phyloP scores from a whole-genome alignment of 2,797 vertebrate species.

The Mus spretus region DNA sequence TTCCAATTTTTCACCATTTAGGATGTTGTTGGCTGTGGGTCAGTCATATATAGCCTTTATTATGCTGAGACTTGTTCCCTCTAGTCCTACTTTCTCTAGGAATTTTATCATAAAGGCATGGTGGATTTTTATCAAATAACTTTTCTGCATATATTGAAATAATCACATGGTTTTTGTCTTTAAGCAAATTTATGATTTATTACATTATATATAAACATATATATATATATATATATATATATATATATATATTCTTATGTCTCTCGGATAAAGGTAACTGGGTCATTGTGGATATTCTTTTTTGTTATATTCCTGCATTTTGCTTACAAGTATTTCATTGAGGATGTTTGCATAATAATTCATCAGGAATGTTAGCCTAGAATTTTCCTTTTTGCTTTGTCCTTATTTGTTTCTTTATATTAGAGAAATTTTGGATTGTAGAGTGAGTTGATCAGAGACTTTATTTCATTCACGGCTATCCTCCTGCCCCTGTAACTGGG shows the following conservation, averaged over 20 bases:
- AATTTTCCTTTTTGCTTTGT: neutral
- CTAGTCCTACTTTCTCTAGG: neutral
- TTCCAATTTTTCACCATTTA: neutral
- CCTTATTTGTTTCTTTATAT: neutral
- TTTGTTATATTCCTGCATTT: neutral
- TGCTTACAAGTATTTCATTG: neutral
- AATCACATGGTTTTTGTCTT: neutral
- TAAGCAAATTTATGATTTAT: neutral
- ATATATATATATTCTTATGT: too few species aligned
- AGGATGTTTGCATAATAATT: neutral
- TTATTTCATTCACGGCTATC: conserved; percentile 35
- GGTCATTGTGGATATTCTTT: neutral
- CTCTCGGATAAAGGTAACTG: neutral
- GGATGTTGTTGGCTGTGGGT: neutral
- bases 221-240: too few species aligned
- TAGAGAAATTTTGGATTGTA: neutral
- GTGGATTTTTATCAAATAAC: neutral
- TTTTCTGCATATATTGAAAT: conserved; percentile 3
- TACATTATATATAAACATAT: neutral
- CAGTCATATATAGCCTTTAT: neutral
- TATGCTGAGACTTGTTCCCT: neutral
- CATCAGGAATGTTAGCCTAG: neutral
- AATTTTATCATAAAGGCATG: neutral
- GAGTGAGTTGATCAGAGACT: neutral
- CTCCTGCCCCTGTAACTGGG: neutral